phyloP scores from a whole-genome alignment of 2,888 invertebrate genomes.

The Amiota mariae region DNA sequence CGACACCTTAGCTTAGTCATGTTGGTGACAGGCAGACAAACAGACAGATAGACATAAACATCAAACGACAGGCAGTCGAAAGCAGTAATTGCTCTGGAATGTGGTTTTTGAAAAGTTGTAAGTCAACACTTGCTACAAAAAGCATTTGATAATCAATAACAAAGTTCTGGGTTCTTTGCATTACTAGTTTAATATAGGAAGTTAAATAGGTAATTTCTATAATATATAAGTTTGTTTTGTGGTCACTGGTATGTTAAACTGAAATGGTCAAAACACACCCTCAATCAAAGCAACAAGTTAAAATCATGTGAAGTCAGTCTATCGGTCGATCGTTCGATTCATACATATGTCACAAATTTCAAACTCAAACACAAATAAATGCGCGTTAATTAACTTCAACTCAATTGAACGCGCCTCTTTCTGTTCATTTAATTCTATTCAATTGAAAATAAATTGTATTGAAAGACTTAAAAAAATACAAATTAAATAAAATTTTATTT shows the following conservation, averaged over 20 bases:
- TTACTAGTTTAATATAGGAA: no score
- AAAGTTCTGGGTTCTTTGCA: no score
- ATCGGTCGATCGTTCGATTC: no score
- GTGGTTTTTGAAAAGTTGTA: slow-evolving; percentile 18
- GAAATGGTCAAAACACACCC: slow-evolving; percentile 15
- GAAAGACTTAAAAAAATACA: slow-evolving; percentile 10
- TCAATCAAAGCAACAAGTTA: not conserved
- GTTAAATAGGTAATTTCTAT: no score
- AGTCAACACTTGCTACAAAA: no score
- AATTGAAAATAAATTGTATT: not conserved
- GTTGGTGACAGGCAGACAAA: no score
- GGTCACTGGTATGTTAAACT: not conserved
- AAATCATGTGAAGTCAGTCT: no score
- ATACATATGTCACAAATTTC: not conserved
- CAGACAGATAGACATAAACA: no score
- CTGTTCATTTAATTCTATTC: no score
- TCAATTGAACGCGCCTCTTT: not conserved
- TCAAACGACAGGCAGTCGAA: no score
- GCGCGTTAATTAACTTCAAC: slow-evolving; percentile 17
- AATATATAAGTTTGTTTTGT: not conserved
- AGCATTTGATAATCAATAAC: no score
- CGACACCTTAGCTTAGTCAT: not conserved
- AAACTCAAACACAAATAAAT: not conserved
- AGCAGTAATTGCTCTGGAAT: slow-evolving; percentile 7
- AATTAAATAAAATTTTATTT: slow-evolving; percentile 9